Evolutionary conservation across 2,113 vertebrate species (phyloP).

Genomic region (Pantherophis guttatus): DNA sequence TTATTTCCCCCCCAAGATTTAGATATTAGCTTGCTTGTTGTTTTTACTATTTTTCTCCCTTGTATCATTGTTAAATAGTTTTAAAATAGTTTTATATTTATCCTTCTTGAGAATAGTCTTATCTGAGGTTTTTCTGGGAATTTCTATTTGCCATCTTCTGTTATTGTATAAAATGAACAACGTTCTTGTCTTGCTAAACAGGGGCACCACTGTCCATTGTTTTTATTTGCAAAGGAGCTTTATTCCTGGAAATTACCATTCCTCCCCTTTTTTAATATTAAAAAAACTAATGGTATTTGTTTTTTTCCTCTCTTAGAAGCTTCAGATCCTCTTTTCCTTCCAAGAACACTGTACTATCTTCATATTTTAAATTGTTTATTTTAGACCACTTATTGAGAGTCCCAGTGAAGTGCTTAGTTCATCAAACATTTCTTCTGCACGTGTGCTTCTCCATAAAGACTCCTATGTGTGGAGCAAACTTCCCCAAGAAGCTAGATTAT

Average conservation of each 20-base stretch:
- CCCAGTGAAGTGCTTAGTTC: neutral
- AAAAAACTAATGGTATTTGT: neutral
- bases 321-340: neutral
- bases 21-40: neutral
- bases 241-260: neutral
- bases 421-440: neutral
- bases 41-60: neutral
- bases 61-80: neutral
- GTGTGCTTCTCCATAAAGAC: neutral
- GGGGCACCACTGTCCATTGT: neutral
- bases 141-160: neutral
- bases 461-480: neutral
- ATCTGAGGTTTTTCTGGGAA: neutral
- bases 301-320: neutral
- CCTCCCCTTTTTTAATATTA: neutral
- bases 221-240: neutral
- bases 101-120: neutral
- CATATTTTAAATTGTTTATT: neutral
- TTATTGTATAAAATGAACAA: neutral
- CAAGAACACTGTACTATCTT: neutral
- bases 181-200: neutral
- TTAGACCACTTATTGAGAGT: neutral
- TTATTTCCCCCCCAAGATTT: neutral
- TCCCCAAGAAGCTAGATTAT: neutral
- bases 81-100: neutral